Percentiles rank a stretch among this genome's conserved stretches.
Evolutionary conservation across 1,140 invertebrate species (phyloP).

Genomic region (Zaprionus tsacasi): DNA sequence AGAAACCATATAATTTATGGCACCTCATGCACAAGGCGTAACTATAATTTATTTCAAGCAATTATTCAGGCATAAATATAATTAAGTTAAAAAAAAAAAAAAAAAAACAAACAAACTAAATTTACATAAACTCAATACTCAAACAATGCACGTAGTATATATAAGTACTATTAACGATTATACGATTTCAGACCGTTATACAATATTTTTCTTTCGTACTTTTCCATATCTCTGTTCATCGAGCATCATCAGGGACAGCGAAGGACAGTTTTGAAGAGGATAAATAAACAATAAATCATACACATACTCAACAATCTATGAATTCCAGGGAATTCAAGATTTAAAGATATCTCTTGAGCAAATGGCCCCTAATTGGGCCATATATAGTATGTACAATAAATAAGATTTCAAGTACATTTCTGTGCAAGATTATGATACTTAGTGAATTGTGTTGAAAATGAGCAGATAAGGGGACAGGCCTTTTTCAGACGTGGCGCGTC

Average conservation of each 20-base stretch:
- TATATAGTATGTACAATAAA: background rate
- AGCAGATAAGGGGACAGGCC: constrained; percentile 27
- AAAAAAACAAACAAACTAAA: background rate
- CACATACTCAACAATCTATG: background rate
- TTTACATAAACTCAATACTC: background rate
- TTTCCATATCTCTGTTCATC: background rate
- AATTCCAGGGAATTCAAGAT: background rate
- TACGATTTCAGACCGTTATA: background rate
- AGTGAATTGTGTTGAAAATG: constrained; percentile 10
- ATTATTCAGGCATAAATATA: background rate
- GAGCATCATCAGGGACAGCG: background rate
- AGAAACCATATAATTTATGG: background rate
- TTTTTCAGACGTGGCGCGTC: constrained; percentile 28
- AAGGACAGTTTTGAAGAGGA: background rate
- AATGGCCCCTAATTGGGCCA: constrained; percentile 1
- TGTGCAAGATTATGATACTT: constrained; percentile 13
- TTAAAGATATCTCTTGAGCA: background rate
- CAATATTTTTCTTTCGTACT: background rate
- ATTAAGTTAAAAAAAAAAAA: background rate
- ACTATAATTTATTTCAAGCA: background rate
- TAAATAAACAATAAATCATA: background rate
- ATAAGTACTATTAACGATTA: background rate
- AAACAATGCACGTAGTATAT: no score
- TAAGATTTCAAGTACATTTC: constrained; percentile 5
- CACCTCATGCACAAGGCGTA: background rate